phyloP scores from a whole-genome alignment of 2,113 vertebrate species.

The Copsychus sechellarum region DNA sequence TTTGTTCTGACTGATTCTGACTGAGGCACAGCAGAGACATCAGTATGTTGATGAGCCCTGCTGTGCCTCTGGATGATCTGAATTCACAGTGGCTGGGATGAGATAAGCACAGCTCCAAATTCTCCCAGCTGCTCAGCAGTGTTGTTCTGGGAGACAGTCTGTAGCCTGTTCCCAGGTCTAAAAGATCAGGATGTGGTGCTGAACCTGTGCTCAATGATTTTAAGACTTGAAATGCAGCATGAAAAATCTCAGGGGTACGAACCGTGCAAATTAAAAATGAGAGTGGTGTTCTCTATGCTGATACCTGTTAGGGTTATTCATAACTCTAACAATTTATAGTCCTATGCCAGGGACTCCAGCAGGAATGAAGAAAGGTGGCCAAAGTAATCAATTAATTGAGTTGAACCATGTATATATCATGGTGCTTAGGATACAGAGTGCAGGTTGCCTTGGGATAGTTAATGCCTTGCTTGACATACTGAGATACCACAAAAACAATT shows the following conservation, averaged over 20 bases:
- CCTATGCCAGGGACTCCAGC: not conserved
- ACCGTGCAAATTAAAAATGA: not conserved
- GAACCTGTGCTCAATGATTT: not conserved
- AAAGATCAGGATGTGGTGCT: not conserved
- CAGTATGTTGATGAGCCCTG: not conserved
- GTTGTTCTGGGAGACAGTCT: not conserved
- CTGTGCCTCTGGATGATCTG: not conserved
- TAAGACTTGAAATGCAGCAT: not conserved
- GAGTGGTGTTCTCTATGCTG: not conserved
- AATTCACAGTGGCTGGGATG: not conserved
- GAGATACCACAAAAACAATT: not conserved
- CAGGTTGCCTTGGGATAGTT: not conserved
- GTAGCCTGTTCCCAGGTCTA: not conserved
- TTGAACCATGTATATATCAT: not conserved
- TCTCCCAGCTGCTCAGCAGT: not conserved
- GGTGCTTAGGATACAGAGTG: not conserved
- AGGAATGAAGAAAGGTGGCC: slow-evolving; percentile 12
- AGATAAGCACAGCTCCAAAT: not conserved
- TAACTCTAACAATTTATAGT: not conserved
- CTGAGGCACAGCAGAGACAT: not conserved
- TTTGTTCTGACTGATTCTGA: fast-evolving
- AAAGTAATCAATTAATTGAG: slow-evolving; percentile 1
- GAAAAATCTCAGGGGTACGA: not conserved
- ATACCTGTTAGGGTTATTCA: not conserved
- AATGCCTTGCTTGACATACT: not conserved